Evolutionary conservation across 2,888 invertebrate genomes (phyloP).

Genomic region (Aproaerema taeniolella): DNA sequence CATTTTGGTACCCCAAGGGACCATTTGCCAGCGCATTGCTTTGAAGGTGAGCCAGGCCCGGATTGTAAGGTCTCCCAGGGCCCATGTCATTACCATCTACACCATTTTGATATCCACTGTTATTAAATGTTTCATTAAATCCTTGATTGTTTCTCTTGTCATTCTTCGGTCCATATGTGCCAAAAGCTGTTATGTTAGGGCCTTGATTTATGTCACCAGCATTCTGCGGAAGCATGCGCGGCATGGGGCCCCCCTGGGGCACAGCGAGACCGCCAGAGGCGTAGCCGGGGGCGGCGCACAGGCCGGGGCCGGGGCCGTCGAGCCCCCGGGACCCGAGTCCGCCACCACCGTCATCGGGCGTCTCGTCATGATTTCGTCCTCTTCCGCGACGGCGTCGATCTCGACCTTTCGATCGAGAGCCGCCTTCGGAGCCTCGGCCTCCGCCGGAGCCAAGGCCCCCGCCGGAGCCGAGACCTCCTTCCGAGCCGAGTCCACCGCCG

Average conservation of each 20-base stretch:
- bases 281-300: constrained; percentile 33
- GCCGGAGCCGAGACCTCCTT: constrained; percentile 20
- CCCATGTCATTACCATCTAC: constrained; percentile 53
- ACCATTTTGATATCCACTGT: constrained; percentile 33
- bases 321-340: constrained; percentile 44
- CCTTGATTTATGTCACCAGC: constrained; percentile 46
- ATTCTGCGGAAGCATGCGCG: constrained; percentile 64
- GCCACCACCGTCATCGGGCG: constrained; percentile 37
- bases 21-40: constrained; percentile 58
- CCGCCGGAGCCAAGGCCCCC: constrained; percentile 29
- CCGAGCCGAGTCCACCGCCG: constrained; percentile 35
- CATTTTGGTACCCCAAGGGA: constrained; percentile 70
- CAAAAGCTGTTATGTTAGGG: constrained; percentile 68
- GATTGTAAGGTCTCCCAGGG: constrained; percentile 49
- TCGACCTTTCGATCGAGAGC: constrained; percentile 44
- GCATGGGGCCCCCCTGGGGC: constrained; percentile 66
- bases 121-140: constrained; percentile 37
- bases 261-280: constrained; percentile 64
- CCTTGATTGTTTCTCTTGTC: constrained; percentile 31
- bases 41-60: constrained; percentile 41
- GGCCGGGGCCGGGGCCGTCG: constrained; percentile 39
- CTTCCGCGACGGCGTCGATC: constrained; percentile 64
- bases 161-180: constrained; percentile 57
- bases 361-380: constrained; percentile 56
- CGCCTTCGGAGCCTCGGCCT: constrained; percentile 27